Conservation (phyloP, 2,888 invertebrate genomes). For the Tiliacea citrago region DNA sequence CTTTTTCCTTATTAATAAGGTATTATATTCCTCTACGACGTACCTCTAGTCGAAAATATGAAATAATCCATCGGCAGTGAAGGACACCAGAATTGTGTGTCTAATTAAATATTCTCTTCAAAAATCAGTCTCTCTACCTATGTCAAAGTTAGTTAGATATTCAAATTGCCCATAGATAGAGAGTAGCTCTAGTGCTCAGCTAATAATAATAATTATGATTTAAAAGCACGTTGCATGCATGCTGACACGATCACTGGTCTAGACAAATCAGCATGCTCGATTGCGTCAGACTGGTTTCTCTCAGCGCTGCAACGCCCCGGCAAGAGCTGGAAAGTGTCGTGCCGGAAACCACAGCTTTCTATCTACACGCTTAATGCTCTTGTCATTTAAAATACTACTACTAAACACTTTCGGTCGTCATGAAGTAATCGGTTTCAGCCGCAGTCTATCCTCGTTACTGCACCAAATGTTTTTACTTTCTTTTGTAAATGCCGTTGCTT, state of each 20-base stretch:
- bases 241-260: slow-evolving; percentile 53
- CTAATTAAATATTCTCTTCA: neutral
- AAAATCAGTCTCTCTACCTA: neutral
- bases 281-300: slow-evolving; percentile 80
- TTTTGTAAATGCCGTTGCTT: neutral
- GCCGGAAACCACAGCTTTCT: slow-evolving; percentile 83
- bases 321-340: slow-evolving; percentile 79
- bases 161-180: neutral
- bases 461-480: slow-evolving; percentile 29
- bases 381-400: slow-evolving; percentile 65
- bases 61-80: neutral
- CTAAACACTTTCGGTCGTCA: slow-evolving; percentile 50
- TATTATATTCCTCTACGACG: neutral
- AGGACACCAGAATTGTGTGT: neutral
- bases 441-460: slow-evolving; percentile 8
- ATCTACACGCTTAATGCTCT: slow-evolving; percentile 70
- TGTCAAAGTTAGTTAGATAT: neutral
- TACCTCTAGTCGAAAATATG: neutral
- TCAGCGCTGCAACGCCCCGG: slow-evolving; percentile 50
- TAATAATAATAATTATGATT: slow-evolving; percentile 1
- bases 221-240: slow-evolving; percentile 35
- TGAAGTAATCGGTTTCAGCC: slow-evolving; percentile 44
- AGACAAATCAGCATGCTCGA: slow-evolving; percentile 70
- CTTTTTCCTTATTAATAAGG: neutral
- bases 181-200: neutral